Percentiles rank a stretch among this genome's conserved stretches.
Conservation (phyloP, 2,888 invertebrate species). For the Eilema griseolum region DNA sequence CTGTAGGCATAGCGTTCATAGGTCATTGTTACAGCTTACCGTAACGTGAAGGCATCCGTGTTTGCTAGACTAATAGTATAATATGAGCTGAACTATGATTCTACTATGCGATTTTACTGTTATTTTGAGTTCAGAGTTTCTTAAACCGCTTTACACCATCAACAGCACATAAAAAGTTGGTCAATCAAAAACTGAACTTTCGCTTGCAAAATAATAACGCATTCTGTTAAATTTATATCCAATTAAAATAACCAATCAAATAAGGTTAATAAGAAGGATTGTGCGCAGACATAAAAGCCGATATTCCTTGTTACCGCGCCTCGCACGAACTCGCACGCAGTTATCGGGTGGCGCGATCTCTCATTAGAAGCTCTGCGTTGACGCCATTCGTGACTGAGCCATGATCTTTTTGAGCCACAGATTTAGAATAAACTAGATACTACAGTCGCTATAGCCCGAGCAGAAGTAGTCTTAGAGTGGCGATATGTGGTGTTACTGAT, state of each 20-base stretch:
- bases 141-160: not conserved
- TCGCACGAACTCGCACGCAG: conserved; percentile 41
- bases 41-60: too few species aligned
- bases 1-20: too few species aligned
- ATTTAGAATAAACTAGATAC: not conserved
- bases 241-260: conserved; percentile 5
- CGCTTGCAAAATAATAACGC: not conserved
- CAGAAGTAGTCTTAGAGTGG: not conserved
- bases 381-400: conserved; percentile 67
- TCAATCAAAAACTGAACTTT: not conserved
- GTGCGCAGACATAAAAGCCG: conserved; percentile 32
- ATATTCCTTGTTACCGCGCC: conserved; percentile 33
- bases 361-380: conserved; percentile 73
- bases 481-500: too few species aligned
- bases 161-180: not conserved
- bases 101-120: not conserved
- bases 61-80: too few species aligned
- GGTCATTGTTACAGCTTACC: too few species aligned
- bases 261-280: conserved; percentile 19
- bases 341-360: conserved; percentile 72
- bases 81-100: not conserved
- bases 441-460: not conserved
- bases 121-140: not conserved
- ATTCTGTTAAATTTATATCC: not conserved
- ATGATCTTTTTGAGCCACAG: conserved; percentile 17